These are phyloP conservation scores for Alectoris magna DNA, from an alignment of 2,797 vertebrate genomes.

Conservation along the genomic window DNA sequence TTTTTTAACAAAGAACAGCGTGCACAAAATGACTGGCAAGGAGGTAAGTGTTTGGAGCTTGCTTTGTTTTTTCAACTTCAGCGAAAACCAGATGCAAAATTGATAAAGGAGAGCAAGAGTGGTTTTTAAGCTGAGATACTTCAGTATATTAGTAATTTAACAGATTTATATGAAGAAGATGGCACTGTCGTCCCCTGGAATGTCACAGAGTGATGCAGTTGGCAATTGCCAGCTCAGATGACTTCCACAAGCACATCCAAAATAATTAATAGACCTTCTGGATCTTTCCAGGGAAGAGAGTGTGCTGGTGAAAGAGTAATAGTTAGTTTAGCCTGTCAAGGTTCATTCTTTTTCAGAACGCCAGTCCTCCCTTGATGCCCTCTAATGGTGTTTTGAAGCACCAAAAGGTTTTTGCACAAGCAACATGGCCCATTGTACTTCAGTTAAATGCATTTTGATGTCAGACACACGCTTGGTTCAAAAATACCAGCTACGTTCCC, in stretches of 20 bases:
- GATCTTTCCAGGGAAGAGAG: conserved; percentile 59
- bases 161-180: conserved; percentile 33
- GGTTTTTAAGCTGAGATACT: conserved; percentile 20
- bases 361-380: conserved; percentile 71
- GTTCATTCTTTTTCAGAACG: conserved; percentile 75
- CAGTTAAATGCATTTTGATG: conserved; percentile 75
- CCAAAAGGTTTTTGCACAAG: conserved; percentile 76
- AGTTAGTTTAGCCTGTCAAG: conserved; percentile 75
- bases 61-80: conserved; percentile 58
- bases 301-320: conserved; percentile 44
- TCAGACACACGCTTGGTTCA: conserved; percentile 59
- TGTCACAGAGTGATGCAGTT: conserved; percentile 36
- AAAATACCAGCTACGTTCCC: conserved; percentile 42
- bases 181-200: conserved; percentile 33
- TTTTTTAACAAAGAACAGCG: conserved; percentile 44
- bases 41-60: conserved; percentile 53
- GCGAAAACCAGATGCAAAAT: conserved; percentile 61
- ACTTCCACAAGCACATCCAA: conserved; percentile 51
- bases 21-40: conserved; percentile 54
- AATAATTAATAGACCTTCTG: conserved; percentile 73
- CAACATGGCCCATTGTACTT: conserved; percentile 70
- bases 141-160: conserved; percentile 58
- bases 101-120: not conserved
- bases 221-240: conserved; percentile 50
- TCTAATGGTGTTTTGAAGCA: conserved; percentile 78